A percentile compares a stretch with the other conserved stretches of the same genome.
Evolutionary conservation across 2,113 vertebrate genomes (phyloP).

Genomic region (Rhombomys opimus): DNA sequence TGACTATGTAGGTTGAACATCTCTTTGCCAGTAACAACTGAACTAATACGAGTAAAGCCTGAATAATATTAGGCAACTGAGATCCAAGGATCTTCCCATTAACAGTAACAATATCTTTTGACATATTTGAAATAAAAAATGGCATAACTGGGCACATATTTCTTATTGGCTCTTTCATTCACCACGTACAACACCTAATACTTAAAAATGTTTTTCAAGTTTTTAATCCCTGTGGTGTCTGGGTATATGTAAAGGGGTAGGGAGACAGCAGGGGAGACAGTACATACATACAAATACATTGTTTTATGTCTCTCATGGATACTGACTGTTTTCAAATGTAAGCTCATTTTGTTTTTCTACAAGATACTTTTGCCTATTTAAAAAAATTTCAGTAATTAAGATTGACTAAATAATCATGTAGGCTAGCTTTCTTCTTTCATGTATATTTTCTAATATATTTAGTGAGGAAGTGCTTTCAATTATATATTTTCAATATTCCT

Average conservation of each 20-base stretch:
- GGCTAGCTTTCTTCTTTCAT: not conserved
- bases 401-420: not conserved
- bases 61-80: not conserved
- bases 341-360: constrained; percentile 15
- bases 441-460: constrained; percentile 28
- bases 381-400: not conserved
- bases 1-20: not conserved
- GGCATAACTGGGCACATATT: not conserved
- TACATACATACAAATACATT: not conserved
- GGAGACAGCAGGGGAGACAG: not conserved
- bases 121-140: constrained; percentile 13
- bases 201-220: not conserved
- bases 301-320: not conserved
- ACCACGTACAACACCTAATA: not conserved
- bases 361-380: constrained; percentile 11
- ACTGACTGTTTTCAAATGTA: not conserved
- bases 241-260: not conserved
- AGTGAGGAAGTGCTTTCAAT: not conserved
- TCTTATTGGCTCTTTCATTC: not conserved
- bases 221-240: not conserved
- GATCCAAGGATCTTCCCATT: not conserved
- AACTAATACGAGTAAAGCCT: not conserved
- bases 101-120: not conserved
- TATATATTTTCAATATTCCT: constrained; percentile 18
- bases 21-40: not conserved